Conservation (phyloP, 1,140 invertebrate species). For the Phocides pigmalion region DNA sequence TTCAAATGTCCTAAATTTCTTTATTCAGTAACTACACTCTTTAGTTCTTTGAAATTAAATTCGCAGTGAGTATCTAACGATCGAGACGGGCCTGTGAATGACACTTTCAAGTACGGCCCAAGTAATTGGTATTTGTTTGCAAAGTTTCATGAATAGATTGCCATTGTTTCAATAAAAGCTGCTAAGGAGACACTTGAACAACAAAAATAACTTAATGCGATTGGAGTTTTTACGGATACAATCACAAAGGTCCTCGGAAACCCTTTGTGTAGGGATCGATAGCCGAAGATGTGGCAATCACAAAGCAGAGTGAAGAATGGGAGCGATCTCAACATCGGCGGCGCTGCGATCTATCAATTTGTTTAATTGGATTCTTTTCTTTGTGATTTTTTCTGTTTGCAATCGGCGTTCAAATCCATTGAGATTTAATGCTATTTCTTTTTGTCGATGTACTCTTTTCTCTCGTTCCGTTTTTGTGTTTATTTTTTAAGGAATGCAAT, state of each 20-base stretch:
- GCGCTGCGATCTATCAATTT: constrained; percentile 70
- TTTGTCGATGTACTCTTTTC: constrained; percentile 41
- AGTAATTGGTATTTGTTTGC: not conserved
- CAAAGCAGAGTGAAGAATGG: constrained; percentile 60
- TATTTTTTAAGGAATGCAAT: constrained; percentile 29
- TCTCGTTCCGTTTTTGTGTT: constrained; percentile 32
- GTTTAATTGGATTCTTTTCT: constrained; percentile 77
- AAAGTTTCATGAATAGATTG: constrained; percentile 16
- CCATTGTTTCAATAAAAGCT: constrained; percentile 10
- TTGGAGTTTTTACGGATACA: constrained; percentile 49
- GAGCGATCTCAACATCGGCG: constrained; percentile 46
- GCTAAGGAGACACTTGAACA: constrained; percentile 38
- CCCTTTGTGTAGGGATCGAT: constrained; percentile 56
- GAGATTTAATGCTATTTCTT: constrained; percentile 68
- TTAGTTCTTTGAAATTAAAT: not conserved
- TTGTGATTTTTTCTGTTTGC: constrained; percentile 57
- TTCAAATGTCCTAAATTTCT: no score
- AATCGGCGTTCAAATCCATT: constrained; percentile 55
- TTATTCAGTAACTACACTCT: not conserved
- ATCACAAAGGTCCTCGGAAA: constrained; percentile 51
- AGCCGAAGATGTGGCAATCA: constrained; percentile 62
- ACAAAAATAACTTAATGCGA: constrained; percentile 46
- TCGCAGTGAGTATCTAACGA: not conserved
- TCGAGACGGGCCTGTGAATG: not conserved
- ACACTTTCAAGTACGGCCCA: constrained; percentile 4